A percentile compares a stretch with the other conserved stretches of the same genome.
These are phyloP conservation scores for Tangara arthus DNA, from an alignment of 2,797 vertebrate genomes.

Conservation along the genomic window DNA sequence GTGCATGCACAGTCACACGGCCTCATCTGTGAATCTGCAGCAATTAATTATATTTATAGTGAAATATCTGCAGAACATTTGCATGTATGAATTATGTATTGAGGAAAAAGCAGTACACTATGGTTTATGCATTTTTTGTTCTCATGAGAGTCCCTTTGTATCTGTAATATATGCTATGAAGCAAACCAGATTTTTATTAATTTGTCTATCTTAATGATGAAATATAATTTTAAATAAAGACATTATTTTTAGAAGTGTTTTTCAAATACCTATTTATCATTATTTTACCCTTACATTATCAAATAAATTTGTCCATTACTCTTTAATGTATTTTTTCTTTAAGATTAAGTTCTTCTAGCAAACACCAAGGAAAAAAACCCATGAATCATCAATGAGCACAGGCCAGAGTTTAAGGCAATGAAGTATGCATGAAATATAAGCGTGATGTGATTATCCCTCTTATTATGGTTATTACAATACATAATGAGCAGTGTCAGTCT, in stretches of 20 bases:
- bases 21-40: slow-evolving; percentile 68
- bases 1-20: slow-evolving; percentile 66
- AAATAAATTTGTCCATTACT: slow-evolving; percentile 36
- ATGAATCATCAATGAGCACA: background rate
- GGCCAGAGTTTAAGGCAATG: slow-evolving; percentile 49
- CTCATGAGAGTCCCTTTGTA: slow-evolving; percentile 13
- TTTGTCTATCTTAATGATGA: slow-evolving; percentile 31
- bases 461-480: slow-evolving; percentile 69
- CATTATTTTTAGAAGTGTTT: background rate
- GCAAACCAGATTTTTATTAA: slow-evolving; percentile 49
- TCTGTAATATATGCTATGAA: slow-evolving; percentile 30
- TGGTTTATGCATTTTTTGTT: slow-evolving; percentile 30
- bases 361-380: background rate
- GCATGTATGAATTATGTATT: slow-evolving; percentile 67
- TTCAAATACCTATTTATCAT: background rate
- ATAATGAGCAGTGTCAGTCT: slow-evolving; percentile 62
- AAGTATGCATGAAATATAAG: slow-evolving; percentile 50
- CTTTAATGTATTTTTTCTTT: slow-evolving; percentile 20
- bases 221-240: slow-evolving; percentile 28
- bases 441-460: slow-evolving; percentile 39
- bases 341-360: slow-evolving; percentile 20
- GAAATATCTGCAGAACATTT: slow-evolving; percentile 68
- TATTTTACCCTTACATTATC: slow-evolving; percentile 29
- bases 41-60: slow-evolving; percentile 71
- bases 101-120: slow-evolving; percentile 12